These are phyloP conservation scores for Macrophya annulata DNA, from an alignment of 2,888 invertebrate species.

Conservation along the genomic window DNA sequence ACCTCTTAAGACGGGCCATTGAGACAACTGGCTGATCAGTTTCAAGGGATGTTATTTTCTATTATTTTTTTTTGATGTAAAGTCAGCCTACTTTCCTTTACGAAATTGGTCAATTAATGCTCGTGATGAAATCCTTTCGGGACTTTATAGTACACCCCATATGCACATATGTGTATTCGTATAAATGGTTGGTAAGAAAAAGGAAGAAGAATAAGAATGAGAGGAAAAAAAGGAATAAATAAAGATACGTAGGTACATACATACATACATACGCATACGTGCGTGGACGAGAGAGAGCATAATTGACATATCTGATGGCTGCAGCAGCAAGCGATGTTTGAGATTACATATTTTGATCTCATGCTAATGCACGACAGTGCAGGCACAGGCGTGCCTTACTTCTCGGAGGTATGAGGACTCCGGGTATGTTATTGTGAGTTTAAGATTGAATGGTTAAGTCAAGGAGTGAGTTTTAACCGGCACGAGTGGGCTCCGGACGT, in stretches of 20 bases:
- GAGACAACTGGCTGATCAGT: neutral
- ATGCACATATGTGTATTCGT: slow-evolving; percentile 22
- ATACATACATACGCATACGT: too few species aligned
- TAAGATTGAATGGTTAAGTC: slow-evolving; percentile 55
- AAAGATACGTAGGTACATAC: neutral
- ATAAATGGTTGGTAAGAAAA: slow-evolving; percentile 35
- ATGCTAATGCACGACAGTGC: slow-evolving; percentile 53
- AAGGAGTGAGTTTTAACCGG: slow-evolving; percentile 43
- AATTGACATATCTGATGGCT: slow-evolving; percentile 58
- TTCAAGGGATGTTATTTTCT: neutral
- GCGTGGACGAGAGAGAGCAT: slow-evolving; percentile 50
- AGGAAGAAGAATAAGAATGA: neutral
- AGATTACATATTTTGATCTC: slow-evolving; percentile 59
- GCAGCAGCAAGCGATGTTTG: slow-evolving; percentile 54
- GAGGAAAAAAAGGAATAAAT: neutral
- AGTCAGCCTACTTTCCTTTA: too few species aligned
- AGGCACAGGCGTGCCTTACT: slow-evolving; percentile 49
- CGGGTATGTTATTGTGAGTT: slow-evolving; percentile 52
- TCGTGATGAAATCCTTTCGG: neutral
- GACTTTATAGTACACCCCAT: slow-evolving; percentile 22
- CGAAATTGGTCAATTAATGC: neutral
- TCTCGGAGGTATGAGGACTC: neutral
- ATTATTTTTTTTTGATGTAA: neutral
- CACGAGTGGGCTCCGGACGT: slow-evolving; percentile 44
- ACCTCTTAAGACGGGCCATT: neutral